phyloP scores from a whole-genome alignment of 2,797 vertebrate genomes.

The Bovichtus variegatus region DNA sequence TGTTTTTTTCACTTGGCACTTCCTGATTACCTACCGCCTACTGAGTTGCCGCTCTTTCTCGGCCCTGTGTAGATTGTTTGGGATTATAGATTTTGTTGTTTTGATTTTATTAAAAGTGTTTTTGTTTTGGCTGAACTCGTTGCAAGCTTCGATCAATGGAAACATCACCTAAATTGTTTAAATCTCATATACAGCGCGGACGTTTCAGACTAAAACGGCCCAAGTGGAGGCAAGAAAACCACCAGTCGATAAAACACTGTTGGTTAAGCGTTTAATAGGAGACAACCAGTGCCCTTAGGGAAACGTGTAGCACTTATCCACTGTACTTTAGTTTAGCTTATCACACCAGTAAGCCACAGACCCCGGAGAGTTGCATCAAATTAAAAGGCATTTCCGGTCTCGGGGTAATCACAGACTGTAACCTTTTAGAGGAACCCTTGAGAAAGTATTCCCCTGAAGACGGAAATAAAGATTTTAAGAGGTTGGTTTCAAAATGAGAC shows the following conservation, averaged over 20 bases:
- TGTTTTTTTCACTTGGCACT: constrained; percentile 15
- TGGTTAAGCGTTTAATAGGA: constrained; percentile 76
- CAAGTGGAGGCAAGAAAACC: constrained; percentile 62
- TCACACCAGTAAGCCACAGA: constrained; percentile 57
- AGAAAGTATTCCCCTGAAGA: constrained; percentile 31
- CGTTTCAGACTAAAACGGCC: constrained; percentile 52
- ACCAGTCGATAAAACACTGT: constrained; percentile 64
- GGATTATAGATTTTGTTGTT: constrained; percentile 38
- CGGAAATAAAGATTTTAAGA: constrained; percentile 31
- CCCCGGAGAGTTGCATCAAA: constrained; percentile 58
- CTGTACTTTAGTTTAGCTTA: constrained; percentile 62
- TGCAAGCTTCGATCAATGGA: constrained; percentile 49
- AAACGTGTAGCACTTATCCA: constrained; percentile 68
- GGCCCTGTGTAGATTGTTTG: constrained; percentile 17
- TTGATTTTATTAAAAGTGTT: constrained; percentile 56
- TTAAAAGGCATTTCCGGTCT: constrained; percentile 62
- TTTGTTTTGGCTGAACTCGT: constrained; percentile 42
- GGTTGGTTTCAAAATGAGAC: constrained; percentile 22
- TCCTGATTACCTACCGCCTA: constrained; percentile 14
- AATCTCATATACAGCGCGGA: constrained; percentile 54
- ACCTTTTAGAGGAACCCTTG: constrained; percentile 32
- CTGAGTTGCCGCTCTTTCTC: background rate
- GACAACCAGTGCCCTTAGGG: constrained; percentile 58
- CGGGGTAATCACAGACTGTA: constrained; percentile 42
- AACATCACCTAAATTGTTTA: constrained; percentile 51